Base-by-base conservation (phyloP, 2,888 invertebrate genomes). In the Nomada goodeniana region DNA sequence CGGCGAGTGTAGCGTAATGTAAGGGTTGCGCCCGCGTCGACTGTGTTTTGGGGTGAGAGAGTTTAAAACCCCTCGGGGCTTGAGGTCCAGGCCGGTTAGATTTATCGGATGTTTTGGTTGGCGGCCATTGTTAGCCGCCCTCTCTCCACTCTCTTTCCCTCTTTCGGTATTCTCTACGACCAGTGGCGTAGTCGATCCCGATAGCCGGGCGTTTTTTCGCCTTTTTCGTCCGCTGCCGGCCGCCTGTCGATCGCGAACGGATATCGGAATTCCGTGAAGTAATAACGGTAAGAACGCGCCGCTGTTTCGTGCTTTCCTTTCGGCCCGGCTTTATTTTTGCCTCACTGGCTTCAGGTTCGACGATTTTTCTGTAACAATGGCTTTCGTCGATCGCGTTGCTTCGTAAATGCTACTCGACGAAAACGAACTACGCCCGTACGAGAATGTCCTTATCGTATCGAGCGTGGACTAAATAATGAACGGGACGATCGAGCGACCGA, bases 31-130 rank as follows among this genome's bases (percentile, higher is more conserved):
- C 85, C 76, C 79, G 88, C 89, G 87, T 90, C 86, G 83, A 88
- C 88, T 89, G 72, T 75, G 75, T 68, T 90, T 84, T 82, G 90
- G 87, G 91, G 90, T 89, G 89, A 90, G 91, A 90, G 92, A 92
- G 92, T 93, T 93, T 93, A 92, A 93, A 93, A 93, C 90, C 93
- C 93, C 92, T 90, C 87, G 93, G 92, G 93, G 92, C 91, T 93
- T 91, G 92, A 93, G 93, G 92, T 92, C 92, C 91, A 90, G 92
- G 88, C 91, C 91, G 91, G 92, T 92, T 93, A 93, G 93, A 93
- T 93, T 93, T 93, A 93, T 93, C 93, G 93, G 93, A 93, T 93
- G 93, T 93, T 93, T 93, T 93, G 93, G 93, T 93, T 92, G 93
- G 93, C 93, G 92, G 93, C 93, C 93, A 93, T 93, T 93, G 93